Base-by-base conservation (phyloP, 1,140 invertebrate genomes). In the Pseudomyrmex sp. region DNA sequence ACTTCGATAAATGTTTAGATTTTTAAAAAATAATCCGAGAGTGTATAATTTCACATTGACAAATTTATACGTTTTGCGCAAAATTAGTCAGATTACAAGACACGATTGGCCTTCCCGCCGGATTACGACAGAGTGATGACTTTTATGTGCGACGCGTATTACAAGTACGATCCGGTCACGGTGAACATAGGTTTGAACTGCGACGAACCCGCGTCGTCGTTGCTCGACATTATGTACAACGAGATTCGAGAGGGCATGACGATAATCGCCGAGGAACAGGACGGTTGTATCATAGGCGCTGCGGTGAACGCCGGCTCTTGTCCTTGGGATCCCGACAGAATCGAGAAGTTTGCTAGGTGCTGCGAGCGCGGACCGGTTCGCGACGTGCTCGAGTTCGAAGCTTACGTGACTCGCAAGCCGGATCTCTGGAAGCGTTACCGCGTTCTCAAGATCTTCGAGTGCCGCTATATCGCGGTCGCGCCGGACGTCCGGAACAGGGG, bases 401-500 rank as follows among this genome's bases (percentile, higher is more conserved):
- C 92, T 0, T 92, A 93, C 87, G 79, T 95, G 12, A 88, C 87
- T 12, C 80, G 90, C 44, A 88, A 89, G 18, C 91, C 93, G 0
- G 85, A 92, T 58, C 66, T 95, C 2, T 95, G 92, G 91, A 62
- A 92, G 48, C 92, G 90, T 35, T 92, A 92, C 56, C 85, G 88
- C 44, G 88, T 93, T 2, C 58, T 83, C 13, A 93, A 92, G 72
- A 82, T 95, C 23, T 95, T 94, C 82, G 94, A 95, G 83, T 93
- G 93, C 54, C 63, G 83, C 48, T 90, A 93, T 70, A n/a, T 95
- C 0, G 92, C 93, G 10, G 94, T 95, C 5, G 88, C 90, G 69
- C 77, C 87, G 4, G 88, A 90, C 12, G 92, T 92, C 61, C 85
- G 90, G 15, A 86, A 89, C 13, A 84, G 87, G 44, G 93, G 94